These are phyloP conservation scores for Unio delphinus DNA, from an alignment of 2,888 invertebrate genomes.

Conservation along the genomic window DNA sequence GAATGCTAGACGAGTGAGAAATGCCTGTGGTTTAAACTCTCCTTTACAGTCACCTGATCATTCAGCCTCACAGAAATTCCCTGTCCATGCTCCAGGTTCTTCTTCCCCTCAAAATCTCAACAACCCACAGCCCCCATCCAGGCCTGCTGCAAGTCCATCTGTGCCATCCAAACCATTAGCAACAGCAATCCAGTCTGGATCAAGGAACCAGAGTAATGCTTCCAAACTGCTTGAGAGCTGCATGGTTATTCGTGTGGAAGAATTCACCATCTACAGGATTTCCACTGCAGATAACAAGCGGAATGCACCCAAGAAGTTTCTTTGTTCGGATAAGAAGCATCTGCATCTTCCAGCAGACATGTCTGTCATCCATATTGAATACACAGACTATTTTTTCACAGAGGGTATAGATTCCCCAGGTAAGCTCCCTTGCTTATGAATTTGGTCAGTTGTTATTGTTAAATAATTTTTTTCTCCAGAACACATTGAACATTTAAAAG, in stretches of 20 bases:
- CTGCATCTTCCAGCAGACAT: conserved; percentile 91
- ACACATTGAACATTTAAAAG: no score
- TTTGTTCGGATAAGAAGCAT: conserved; percentile 76
- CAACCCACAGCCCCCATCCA: conserved; percentile 9
- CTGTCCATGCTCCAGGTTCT: conserved; percentile 11
- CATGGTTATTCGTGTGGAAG: conserved; percentile 89
- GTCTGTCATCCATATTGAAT: conserved; percentile 94
- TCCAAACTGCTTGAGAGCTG: conserved; percentile 88
- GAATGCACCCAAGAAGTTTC: conserved; percentile 83
- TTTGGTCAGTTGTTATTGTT: not conserved
- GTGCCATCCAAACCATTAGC: not conserved
- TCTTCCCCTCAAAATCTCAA: conserved; percentile 11
- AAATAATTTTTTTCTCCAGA: no score
- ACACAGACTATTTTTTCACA: conserved; percentile 93
- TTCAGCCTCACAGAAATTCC: conserved; percentile 14
- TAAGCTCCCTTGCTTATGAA: conserved; percentile 27
- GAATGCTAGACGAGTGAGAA: conserved; percentile 76
- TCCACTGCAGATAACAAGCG: conserved; percentile 77
- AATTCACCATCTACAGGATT: conserved; percentile 90
- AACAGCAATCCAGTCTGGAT: not conserved
- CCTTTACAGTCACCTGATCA: conserved; percentile 47
- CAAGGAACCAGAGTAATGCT: not conserved
- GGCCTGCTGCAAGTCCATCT: conserved; percentile 11
- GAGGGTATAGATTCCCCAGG: conserved; percentile 75
- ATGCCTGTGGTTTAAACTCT: conserved; percentile 44